These are phyloP conservation scores for Zaprionus ornatus DNA, from an alignment of 1,140 invertebrate species.

Conservation along the genomic window DNA sequence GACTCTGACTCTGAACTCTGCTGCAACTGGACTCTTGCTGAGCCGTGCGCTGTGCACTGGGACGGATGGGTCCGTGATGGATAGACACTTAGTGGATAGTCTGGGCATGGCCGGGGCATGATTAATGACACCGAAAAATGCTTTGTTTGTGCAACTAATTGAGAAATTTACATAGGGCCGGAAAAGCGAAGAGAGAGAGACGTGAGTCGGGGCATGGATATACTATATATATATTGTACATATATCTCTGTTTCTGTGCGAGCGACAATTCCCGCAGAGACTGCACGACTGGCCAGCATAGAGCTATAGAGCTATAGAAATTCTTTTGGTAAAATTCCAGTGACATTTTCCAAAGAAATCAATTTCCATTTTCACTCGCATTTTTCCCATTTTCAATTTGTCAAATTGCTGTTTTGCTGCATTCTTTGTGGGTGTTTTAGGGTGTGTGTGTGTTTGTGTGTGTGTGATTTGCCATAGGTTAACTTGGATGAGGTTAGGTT, in stretches of 20 bases:
- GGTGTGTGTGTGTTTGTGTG: background rate
- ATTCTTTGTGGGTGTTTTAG: constrained; percentile 9
- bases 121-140: constrained; percentile 55
- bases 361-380: constrained; percentile 49
- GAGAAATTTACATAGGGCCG: constrained; percentile 53
- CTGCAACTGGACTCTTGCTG: constrained; percentile 53
- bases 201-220: background rate
- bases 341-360: constrained; percentile 44
- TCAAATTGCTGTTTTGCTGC: constrained; percentile 17
- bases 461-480: constrained; percentile 27
- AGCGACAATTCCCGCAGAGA: constrained; percentile 13
- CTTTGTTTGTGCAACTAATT: constrained; percentile 58
- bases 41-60: constrained; percentile 9
- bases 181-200: background rate
- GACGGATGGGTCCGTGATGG: constrained; percentile 18
- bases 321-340: constrained; percentile 59
- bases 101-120: constrained; percentile 27
- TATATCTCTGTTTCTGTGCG: background rate
- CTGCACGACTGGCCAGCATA: constrained; percentile 9
- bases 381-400: constrained; percentile 27
- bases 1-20: constrained; percentile 13
- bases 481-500: constrained; percentile 6
- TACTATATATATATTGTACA: background rate
- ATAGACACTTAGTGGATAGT: constrained; percentile 41
- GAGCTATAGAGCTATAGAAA: constrained; percentile 12